Percentiles rank a stretch among this genome's conserved stretches.
Conservation (phyloP, 1,140 invertebrate species). For the Lysiphlebus fabarum region DNA sequence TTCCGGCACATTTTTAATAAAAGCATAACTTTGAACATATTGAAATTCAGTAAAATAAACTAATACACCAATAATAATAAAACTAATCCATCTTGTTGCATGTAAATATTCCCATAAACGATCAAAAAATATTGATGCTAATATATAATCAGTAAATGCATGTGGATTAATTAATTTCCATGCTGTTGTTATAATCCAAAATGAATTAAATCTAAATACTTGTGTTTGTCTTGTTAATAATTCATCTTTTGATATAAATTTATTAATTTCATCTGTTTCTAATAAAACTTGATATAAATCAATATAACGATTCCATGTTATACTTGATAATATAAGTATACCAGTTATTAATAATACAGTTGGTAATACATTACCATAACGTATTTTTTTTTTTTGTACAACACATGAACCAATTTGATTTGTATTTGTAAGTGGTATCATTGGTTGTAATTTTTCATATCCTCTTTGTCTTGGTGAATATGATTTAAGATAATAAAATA, state of each 20-base stretch:
- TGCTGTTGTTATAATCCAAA: conserved; percentile 69
- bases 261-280: conserved; percentile 58
- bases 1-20: conserved; percentile 3
- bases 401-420: conserved; percentile 44
- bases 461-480: conserved; percentile 65
- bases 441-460: conserved; percentile 60
- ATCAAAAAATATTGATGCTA: conserved; percentile 77
- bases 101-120: conserved; percentile 71
- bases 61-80: conserved; percentile 56
- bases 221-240: conserved; percentile 39
- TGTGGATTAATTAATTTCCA: conserved; percentile 81
- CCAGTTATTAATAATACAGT: conserved; percentile 66
- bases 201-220: conserved; percentile 61
- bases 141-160: conserved; percentile 70
- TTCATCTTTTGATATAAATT: conserved; percentile 57
- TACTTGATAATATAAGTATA: conserved; percentile 68
- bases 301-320: conserved; percentile 79
- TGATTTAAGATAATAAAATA: conserved; percentile 64
- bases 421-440: conserved; percentile 49
- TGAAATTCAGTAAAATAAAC: conserved; percentile 61
- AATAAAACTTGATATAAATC: conserved; percentile 72
- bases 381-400: conserved; percentile 60
- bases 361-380: conserved; percentile 60
- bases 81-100: conserved; percentile 63
- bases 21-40: conserved; percentile 31